Evolutionary conservation across 2,113 vertebrate genomes (phyloP).

Genomic region (Lamprologus ornatipinnis): DNA sequence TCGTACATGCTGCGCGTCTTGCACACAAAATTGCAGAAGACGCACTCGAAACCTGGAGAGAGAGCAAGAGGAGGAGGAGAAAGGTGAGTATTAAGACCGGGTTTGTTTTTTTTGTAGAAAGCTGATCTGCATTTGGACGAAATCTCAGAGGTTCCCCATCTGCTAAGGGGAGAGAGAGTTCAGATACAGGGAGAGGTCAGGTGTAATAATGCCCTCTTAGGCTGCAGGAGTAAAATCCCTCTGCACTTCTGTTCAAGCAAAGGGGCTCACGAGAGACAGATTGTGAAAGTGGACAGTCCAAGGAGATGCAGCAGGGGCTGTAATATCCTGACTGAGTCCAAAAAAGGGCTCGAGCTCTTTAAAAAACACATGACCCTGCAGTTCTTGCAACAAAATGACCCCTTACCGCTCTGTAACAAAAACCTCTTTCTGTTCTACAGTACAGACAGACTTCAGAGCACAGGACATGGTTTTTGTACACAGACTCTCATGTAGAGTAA

Average conservation of each 20-base stretch:
- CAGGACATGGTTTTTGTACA: neutral
- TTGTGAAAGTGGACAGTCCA: neutral
- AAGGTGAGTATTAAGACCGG: neutral
- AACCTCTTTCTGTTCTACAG: neutral
- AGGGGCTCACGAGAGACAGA: neutral
- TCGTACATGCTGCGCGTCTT: slow-evolving; percentile 98
- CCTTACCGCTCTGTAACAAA: neutral
- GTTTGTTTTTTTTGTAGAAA: neutral
- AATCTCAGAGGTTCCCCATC: neutral
- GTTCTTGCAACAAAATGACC: neutral
- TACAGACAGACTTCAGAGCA: neutral
- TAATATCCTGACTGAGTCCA: neutral
- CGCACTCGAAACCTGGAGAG: slow-evolving; percentile 91
- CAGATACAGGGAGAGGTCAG: neutral
- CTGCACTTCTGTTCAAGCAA: neutral
- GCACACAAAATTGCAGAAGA: slow-evolving; percentile 99
- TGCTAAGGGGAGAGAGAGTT: neutral
- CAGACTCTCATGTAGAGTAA: neutral
- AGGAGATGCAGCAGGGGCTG: neutral
- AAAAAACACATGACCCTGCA: neutral
- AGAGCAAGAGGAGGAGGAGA: neutral
- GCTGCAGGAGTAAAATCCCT: neutral
- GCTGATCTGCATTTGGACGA: neutral
- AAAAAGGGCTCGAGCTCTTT: neutral
- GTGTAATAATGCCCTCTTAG: neutral